Conservation (phyloP, 2,888 invertebrate genomes). For the Alviniconcha strummeri region DNA sequence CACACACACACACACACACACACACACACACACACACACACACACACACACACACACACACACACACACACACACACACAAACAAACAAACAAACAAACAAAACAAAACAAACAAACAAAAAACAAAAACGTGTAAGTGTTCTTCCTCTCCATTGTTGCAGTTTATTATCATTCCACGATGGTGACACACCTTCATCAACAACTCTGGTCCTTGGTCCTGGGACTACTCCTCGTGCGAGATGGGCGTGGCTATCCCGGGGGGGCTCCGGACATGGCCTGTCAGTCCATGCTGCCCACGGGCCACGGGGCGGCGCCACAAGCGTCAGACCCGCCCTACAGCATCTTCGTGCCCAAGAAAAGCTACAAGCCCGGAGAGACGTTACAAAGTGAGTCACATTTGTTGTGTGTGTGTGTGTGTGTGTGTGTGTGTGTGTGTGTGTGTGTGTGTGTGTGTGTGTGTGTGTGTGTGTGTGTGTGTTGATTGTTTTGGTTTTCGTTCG, state of each 20-base stretch:
- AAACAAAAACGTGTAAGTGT: too few relatives aligned
- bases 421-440: conserved; percentile 1
- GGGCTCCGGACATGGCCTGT: conserved; percentile 41
- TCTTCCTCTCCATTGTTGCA: too few relatives aligned
- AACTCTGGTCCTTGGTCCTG: background rate
- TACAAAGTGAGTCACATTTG: conserved; percentile 28
- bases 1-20: too few relatives aligned
- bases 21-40: too few relatives aligned
- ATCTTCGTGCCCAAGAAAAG: conserved; percentile 34
- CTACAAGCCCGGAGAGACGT: conserved; percentile 38
- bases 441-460: conserved; percentile 1
- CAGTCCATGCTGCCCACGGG: conserved; percentile 42
- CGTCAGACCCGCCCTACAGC: conserved; percentile 38
- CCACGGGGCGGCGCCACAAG: conserved; percentile 33
- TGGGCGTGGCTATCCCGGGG: conserved; percentile 38
- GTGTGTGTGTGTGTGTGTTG: background rate
- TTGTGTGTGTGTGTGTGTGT: conserved; percentile 1
- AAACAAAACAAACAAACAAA: too few relatives aligned
- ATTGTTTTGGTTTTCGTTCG: background rate
- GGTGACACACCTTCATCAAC: too few relatives aligned
- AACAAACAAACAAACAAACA: too few relatives aligned
- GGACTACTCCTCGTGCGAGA: background rate
- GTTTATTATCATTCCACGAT: too few relatives aligned
- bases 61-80: too few relatives aligned
- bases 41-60: too few relatives aligned